phyloP scores from a whole-genome alignment of 2,113 vertebrate species.

The Platichthys stellatus region DNA sequence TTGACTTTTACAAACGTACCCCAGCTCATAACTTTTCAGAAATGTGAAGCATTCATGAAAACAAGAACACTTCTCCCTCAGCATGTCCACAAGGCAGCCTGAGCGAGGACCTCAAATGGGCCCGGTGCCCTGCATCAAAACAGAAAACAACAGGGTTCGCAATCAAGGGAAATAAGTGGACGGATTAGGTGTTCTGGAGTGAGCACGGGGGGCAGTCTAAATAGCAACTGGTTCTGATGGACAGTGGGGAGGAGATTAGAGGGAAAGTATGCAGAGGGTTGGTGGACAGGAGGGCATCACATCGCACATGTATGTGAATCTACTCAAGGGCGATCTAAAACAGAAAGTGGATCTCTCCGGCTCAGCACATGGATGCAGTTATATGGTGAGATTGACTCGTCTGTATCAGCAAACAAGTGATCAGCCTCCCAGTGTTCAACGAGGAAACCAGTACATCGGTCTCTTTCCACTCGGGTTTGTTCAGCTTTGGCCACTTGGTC shows the following conservation, averaged over 20 bases:
- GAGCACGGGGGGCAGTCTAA: constrained; percentile 32
- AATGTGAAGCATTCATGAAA: constrained; percentile 17
- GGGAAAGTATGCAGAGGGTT: not conserved
- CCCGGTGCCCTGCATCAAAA: constrained; percentile 63
- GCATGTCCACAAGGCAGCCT: constrained; percentile 26
- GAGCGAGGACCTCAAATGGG: constrained; percentile 38
- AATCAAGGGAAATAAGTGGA: constrained; percentile 68
- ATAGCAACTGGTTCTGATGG: constrained; percentile 55
- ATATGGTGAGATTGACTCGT: not conserved
- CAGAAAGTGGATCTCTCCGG: constrained; percentile 3
- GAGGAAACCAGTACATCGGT: constrained; percentile 35
- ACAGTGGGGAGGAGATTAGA: constrained; percentile 29
- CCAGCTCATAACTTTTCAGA: not conserved
- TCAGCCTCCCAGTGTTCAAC: constrained; percentile 41
- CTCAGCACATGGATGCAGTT: constrained; percentile 34
- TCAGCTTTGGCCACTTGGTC: constrained; percentile 45
- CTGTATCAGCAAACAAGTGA: constrained; percentile 6
- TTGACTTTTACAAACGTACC: not conserved
- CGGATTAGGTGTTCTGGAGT: constrained; percentile 70
- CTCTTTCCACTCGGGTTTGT: constrained; percentile 44
- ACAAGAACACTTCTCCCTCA: constrained; percentile 1
- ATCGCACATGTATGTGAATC: constrained; percentile 6
- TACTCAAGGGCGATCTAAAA: not conserved
- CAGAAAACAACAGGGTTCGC: constrained; percentile 57
- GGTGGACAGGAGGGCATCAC: constrained; percentile 16